Conservation (phyloP, 2,113 vertebrate species). For the Corythaixoides concolor region DNA sequence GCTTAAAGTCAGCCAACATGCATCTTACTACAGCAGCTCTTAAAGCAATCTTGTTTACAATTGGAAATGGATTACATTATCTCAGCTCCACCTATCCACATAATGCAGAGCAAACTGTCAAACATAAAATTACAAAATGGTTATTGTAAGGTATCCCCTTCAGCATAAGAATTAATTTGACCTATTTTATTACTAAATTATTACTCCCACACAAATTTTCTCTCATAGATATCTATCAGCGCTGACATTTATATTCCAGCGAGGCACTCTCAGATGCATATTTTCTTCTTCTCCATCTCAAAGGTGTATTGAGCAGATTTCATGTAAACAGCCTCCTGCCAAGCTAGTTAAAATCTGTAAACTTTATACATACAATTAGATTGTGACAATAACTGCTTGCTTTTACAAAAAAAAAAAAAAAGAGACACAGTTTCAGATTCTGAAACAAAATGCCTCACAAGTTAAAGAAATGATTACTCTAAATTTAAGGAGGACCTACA, state of each 20-base stretch:
- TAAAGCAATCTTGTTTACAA: conserved; percentile 65
- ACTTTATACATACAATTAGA: conserved; percentile 57
- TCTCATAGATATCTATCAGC: conserved; percentile 61
- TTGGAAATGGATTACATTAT: conserved; percentile 64
- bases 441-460: neutral
- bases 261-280: conserved; percentile 27
- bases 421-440: neutral
- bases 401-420: neutral
- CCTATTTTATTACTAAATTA: conserved; percentile 71
- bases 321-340: conserved; percentile 49
- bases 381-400: conserved; percentile 21
- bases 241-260: conserved; percentile 59
- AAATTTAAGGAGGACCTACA: conserved; percentile 18
- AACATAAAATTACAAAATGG: conserved; percentile 67
- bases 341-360: conserved; percentile 64
- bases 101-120: conserved; percentile 59
- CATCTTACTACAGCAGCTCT: conserved; percentile 63
- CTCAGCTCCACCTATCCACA: conserved; percentile 48
- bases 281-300: conserved; percentile 36
- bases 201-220: conserved; percentile 71
- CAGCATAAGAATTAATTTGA: conserved; percentile 67
- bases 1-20: conserved; percentile 45
- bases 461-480: neutral
- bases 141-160: conserved; percentile 67
- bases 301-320: conserved; percentile 55